These are phyloP conservation scores for Motacilla tschutschensis DNA, from an alignment of 2,113 vertebrate genomes.

Conservation along the genomic window DNA sequence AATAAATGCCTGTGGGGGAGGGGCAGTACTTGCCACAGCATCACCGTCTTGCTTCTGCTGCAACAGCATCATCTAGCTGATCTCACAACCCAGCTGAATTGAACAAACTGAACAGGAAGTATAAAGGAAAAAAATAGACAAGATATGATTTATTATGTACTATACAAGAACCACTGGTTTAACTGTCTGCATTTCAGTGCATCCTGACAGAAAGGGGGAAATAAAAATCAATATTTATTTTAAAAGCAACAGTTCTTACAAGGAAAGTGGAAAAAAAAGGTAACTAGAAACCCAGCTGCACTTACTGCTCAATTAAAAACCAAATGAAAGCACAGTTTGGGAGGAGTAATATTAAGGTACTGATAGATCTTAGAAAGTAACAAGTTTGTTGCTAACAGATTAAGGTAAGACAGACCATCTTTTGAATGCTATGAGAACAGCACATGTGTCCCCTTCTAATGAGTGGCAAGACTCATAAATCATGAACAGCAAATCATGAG, in stretches of 20 bases:
- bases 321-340: neutral
- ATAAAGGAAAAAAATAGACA: slow-evolving; percentile 11
- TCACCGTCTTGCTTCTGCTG: neutral
- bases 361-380: neutral
- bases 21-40: slow-evolving; percentile 30
- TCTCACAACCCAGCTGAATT: slow-evolving; percentile 4
- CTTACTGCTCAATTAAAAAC: neutral
- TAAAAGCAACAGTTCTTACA: neutral
- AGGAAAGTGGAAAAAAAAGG: neutral
- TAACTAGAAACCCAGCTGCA: neutral
- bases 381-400: neutral
- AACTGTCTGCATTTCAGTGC: slow-evolving; percentile 52
- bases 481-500: slow-evolving; percentile 23
- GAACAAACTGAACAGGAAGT: slow-evolving; percentile 61
- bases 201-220: neutral
- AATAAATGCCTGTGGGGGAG: neutral
- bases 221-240: neutral
- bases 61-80: slow-evolving; percentile 59
- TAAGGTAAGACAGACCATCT: neutral
- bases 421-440: neutral
- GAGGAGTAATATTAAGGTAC: neutral
- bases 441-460: neutral
- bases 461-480: slow-evolving; percentile 39
- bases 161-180: slow-evolving; percentile 35
- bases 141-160: slow-evolving; percentile 50